Conservation (phyloP, 2,888 invertebrate genomes). For the Sympetrum striolatum region DNA sequence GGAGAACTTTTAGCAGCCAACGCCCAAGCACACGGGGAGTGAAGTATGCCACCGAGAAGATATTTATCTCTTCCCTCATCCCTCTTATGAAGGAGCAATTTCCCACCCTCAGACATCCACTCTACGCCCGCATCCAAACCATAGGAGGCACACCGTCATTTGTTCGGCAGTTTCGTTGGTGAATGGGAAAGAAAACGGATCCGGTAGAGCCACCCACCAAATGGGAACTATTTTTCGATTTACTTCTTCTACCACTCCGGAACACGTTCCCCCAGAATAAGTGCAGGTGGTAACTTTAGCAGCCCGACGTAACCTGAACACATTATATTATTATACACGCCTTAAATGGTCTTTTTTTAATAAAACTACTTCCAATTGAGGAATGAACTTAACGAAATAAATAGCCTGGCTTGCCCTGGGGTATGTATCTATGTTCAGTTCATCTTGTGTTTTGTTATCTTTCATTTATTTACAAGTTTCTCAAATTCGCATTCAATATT, state of each 20-base stretch:
- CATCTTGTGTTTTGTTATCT: too few species aligned
- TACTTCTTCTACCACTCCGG: not conserved
- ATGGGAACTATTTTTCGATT: not conserved
- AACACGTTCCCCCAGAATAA: too few species aligned
- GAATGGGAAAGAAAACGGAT: not conserved
- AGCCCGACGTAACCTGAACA: too few species aligned
- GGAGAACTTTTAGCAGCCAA: not conserved
- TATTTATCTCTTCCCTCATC: not conserved
- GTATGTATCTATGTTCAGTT: too few species aligned
- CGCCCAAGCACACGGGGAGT: not conserved
- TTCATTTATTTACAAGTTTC: too few species aligned
- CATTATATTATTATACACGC: too few species aligned
- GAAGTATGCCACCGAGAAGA: not conserved
- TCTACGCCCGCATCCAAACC: not conserved
- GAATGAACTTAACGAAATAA: too few species aligned
- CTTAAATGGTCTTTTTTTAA: too few species aligned
- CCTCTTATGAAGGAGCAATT: not conserved
- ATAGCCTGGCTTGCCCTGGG: too few species aligned
- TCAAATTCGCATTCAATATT: too few species aligned
- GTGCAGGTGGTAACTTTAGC: too few species aligned
- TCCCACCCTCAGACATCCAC: not conserved
- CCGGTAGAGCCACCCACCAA: not conserved
- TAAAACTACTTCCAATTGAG: too few species aligned
- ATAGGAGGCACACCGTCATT: not conserved
- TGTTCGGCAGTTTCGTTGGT: not conserved